phyloP scores from a whole-genome alignment of 2,113 vertebrate species.

The Fulmarus glacialis region DNA sequence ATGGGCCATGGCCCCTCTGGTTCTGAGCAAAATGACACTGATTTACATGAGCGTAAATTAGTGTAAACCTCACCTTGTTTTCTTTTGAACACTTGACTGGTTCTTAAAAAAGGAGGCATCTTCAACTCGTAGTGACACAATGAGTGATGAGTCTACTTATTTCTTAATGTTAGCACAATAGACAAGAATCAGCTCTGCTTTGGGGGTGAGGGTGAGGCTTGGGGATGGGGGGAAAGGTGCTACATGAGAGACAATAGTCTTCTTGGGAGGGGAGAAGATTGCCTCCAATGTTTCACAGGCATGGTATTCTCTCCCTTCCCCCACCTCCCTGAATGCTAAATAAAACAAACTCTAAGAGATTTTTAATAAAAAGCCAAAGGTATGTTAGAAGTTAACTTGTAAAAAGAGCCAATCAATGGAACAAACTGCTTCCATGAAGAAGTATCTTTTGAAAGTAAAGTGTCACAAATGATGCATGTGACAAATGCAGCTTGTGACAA shows the following conservation, averaged over 20 bases:
- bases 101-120: not conserved
- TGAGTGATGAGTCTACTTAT: not conserved
- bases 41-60: not conserved
- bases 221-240: not conserved
- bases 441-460: not conserved
- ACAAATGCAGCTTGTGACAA: not conserved
- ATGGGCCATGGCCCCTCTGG: not conserved
- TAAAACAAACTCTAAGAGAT: not conserved
- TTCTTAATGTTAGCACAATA: not conserved
- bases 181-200: not conserved
- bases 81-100: not conserved
- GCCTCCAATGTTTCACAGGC: not conserved
- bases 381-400: not conserved
- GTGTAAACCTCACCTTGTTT: not conserved
- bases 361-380: not conserved
- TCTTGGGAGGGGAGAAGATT: not conserved
- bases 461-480: not conserved
- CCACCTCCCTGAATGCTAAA: not conserved
- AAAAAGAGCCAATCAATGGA: not conserved
- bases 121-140: not conserved
- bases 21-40: not conserved
- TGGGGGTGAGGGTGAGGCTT: not conserved
- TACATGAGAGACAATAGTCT: not conserved
- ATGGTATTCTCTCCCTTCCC: not conserved
- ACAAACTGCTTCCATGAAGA: not conserved